phyloP scores from a whole-genome alignment of 2,797 vertebrate species.

The Bradypodion ventrale region DNA sequence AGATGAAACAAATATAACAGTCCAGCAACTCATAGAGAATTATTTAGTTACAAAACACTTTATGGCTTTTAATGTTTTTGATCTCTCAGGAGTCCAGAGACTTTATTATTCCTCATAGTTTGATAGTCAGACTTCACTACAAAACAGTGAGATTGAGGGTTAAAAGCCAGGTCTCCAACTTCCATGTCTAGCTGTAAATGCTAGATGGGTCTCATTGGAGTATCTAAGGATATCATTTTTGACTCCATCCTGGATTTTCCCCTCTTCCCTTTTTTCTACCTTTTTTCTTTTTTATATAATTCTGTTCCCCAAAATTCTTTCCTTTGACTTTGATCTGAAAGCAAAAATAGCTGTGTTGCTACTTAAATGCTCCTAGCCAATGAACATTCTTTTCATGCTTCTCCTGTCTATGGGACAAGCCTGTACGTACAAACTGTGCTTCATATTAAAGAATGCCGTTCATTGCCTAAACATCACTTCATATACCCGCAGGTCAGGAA shows the following conservation, averaged over 20 bases:
- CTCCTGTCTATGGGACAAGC: conserved; percentile 54
- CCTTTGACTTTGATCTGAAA: neutral
- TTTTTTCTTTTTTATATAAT: neutral
- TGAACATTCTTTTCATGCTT: conserved; percentile 70
- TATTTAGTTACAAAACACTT: neutral
- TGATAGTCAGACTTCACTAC: no score
- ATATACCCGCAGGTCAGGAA: conserved; percentile 47
- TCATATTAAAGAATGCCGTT: conserved; percentile 41
- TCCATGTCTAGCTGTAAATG: neutral
- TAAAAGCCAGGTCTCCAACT: neutral
- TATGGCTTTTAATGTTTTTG: neutral
- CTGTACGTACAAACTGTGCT: conserved; percentile 58
- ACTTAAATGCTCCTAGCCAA: conserved; percentile 32
- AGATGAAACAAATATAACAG: neutral
- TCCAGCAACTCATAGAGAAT: neutral
- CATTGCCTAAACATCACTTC: conserved; percentile 55
- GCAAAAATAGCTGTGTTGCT: conserved; percentile 17
- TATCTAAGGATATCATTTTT: neutral
- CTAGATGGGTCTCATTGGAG: neutral
- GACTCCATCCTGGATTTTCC: neutral
- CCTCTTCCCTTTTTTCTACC: no score
- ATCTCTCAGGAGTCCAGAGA: neutral
- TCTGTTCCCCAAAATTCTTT: conserved; percentile 13
- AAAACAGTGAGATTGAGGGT: neutral
- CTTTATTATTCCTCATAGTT: no score